Conservation (phyloP, 2,113 vertebrate species). For the Pantherophis guttatus region DNA sequence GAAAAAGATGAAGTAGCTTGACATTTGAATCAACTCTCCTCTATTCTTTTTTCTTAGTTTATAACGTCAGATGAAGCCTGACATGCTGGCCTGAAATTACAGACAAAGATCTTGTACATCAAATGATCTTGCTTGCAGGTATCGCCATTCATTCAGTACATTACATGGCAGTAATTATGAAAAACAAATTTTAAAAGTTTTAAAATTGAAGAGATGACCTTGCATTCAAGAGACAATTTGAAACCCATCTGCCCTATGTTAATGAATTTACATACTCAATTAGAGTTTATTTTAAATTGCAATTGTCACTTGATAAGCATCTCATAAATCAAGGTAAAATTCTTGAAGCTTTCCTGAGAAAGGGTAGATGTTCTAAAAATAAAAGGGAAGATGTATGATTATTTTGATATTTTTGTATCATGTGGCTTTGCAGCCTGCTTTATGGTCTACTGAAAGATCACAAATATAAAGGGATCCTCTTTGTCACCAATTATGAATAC, state of each 20-base stretch:
- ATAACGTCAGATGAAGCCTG: conserved; percentile 20
- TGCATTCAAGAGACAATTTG: background rate
- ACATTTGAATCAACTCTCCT: conserved; percentile 34
- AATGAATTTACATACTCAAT: background rate
- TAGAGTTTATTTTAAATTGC: background rate
- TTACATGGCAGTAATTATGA: accelerated
- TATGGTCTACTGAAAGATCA: background rate
- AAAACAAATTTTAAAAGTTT: background rate
- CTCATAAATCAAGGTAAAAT: background rate
- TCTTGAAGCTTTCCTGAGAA: background rate
- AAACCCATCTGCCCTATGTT: background rate
- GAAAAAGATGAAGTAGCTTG: conserved; percentile 33
- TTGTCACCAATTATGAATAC: background rate
- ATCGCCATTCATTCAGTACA: conserved; percentile 21
- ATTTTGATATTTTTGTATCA: background rate
- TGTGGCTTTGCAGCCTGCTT: background rate
- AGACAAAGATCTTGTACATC: background rate
- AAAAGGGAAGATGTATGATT: background rate
- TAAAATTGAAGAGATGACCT: background rate
- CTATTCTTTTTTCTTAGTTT: conserved; percentile 34
- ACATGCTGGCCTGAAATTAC: conserved; percentile 35
- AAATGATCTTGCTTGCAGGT: background rate
- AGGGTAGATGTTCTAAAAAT: background rate
- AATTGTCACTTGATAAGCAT: background rate
- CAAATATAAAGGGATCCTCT: background rate